Base-by-base conservation (phyloP, 2,888 invertebrate species). In the Drosophila antonietae region DNA sequence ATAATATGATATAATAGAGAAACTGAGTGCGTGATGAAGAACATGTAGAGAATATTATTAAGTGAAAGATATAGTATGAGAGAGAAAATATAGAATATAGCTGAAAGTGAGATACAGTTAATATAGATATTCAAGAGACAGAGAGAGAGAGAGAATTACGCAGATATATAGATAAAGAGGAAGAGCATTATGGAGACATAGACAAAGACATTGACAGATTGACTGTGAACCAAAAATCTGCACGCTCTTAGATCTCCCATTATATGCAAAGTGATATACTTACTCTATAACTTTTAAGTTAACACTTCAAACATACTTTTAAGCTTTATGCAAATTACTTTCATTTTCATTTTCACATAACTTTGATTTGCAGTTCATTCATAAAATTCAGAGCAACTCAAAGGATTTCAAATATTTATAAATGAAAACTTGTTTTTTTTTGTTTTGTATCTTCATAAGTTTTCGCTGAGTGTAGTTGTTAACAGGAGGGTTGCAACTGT, bases 401-500 rank as follows among this genome's bases (percentile, higher is more conserved):
- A 37, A 4, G 15, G 7, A 18, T 18, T 52, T 37, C 5, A 37
- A 53, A 37, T 37, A 20, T 53, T 37, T 35, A 15, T 35, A 35
- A 23, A 23, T 23, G 35, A 37, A 35, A 51, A 35, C 51, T 20
- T 20, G 51, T 20, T 33, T 14, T 33, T 18, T 5, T 4, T 20
- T 20, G 20, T 23, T 4, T 28, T 28, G 28, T 3, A 33, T 18
- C 33, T 7, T 2, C 12, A 18, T 2, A 14, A 1, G 18, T 58
- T 47, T 47, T 47, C 37, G n/a, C 39, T 39, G 15, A 49, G 59
- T 59, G 59, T 47, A 59, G 49, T 20, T 39, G 59, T 41, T 49
- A 51, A 59, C 59, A 49, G 59, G 31, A 57, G 72, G 59, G 68
- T 33, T 65, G 75, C 78, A 62, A 65, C 61, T 59, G 70, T 67